Conservation (phyloP, 1,140 invertebrate genomes). For the Coenobita brevimanus region DNA sequence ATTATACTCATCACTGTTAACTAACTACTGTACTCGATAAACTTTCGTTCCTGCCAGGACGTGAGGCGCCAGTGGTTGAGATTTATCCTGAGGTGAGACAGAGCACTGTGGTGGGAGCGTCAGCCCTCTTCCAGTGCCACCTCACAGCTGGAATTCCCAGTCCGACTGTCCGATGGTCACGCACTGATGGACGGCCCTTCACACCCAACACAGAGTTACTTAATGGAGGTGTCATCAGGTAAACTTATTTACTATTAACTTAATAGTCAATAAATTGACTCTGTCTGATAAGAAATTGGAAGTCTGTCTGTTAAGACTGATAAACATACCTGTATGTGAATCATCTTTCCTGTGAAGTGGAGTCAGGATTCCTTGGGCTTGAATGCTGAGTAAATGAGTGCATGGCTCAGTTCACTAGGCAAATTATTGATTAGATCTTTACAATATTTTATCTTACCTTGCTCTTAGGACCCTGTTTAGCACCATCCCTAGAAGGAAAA, state of each 20-base stretch:
- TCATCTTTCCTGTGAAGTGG: too few relatives aligned
- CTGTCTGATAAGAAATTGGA: too few relatives aligned
- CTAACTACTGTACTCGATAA: neutral
- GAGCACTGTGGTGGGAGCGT: constrained; percentile 79
- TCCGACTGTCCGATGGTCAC: constrained; percentile 85
- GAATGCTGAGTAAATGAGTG: too few relatives aligned
- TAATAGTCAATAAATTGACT: neutral
- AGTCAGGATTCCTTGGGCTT: too few relatives aligned
- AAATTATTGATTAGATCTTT: too few relatives aligned
- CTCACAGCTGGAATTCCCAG: constrained; percentile 83
- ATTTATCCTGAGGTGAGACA: constrained; percentile 83
- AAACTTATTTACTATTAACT: constrained; percentile 42
- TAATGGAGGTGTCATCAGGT: constrained; percentile 82
- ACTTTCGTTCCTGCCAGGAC: constrained; percentile 76
- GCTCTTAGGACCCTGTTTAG: too few relatives aligned
- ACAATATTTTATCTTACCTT: too few relatives aligned
- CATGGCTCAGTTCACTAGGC: too few relatives aligned
- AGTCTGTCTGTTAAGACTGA: too few relatives aligned
- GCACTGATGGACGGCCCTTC: constrained; percentile 81
- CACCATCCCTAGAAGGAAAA: too few relatives aligned
- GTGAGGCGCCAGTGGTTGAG: constrained; percentile 85
- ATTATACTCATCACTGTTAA: too few relatives aligned
- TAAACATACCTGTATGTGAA: too few relatives aligned
- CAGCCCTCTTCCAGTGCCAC: constrained; percentile 85
- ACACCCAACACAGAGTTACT: constrained; percentile 79